Evolutionary conservation across 2,113 vertebrate genomes (phyloP).

Genomic region (Martes martes): DNA sequence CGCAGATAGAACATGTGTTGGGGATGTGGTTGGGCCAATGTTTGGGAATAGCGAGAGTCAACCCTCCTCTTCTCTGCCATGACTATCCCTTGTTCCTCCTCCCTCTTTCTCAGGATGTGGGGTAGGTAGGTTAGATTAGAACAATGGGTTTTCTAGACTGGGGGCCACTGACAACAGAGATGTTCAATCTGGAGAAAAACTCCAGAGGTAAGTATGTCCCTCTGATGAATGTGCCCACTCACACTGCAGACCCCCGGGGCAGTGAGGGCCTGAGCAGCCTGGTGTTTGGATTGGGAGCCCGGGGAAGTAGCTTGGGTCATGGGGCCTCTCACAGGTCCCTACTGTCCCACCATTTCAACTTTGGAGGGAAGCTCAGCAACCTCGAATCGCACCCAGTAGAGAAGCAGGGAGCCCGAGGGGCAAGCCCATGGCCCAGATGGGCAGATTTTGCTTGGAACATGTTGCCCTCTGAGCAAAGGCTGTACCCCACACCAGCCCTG

Average conservation of each 20-base stretch:
- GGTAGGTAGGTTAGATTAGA: not conserved
- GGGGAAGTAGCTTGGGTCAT: not conserved
- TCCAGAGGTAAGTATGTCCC: not conserved
- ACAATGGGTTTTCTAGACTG: not conserved
- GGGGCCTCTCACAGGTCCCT: slow-evolving; percentile 59
- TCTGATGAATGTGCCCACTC: not conserved
- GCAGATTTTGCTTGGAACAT: slow-evolving; percentile 67
- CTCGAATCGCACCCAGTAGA: slow-evolving; percentile 63
- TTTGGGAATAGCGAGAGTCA: not conserved
- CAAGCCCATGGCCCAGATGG: slow-evolving; percentile 62
- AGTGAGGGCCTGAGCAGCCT: not conserved
- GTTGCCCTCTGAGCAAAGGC: slow-evolving; percentile 70
- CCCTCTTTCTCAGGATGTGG: not conserved
- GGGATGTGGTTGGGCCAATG: not conserved
- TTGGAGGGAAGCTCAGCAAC: slow-evolving; percentile 64
- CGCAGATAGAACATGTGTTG: not conserved
- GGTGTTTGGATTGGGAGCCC: not conserved
- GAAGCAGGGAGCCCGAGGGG: slow-evolving; percentile 64
- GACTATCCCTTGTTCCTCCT: not conserved
- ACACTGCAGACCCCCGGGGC: not conserved
- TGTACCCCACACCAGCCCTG: slow-evolving; percentile 74
- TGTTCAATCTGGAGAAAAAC: not conserved
- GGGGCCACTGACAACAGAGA: not conserved
- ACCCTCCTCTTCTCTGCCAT: not conserved
- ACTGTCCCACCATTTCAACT: slow-evolving; percentile 46